phyloP scores from a whole-genome alignment of 2,113 vertebrate genomes.

The Pontoporia blainvillei region DNA sequence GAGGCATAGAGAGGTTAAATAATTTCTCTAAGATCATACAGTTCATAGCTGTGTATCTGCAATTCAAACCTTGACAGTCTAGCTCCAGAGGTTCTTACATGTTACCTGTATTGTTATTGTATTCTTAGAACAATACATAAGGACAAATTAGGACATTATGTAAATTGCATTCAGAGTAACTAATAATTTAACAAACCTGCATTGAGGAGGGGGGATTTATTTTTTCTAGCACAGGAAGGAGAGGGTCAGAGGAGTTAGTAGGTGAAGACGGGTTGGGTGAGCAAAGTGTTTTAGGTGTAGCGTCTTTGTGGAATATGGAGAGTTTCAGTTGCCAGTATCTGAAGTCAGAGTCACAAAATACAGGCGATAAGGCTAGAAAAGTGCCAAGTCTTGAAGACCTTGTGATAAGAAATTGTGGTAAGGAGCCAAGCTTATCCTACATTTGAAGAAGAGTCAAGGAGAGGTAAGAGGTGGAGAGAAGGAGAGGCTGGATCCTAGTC shows the following conservation, averaged over 20 bases:
- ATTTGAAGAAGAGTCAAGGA: not conserved
- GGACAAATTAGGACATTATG: not conserved
- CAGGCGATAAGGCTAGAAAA: not conserved
- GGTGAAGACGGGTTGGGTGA: not conserved
- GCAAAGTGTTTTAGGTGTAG: not conserved
- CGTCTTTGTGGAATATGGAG: not conserved
- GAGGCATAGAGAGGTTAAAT: not conserved
- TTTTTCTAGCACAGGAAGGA: not conserved
- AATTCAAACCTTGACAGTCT: not conserved
- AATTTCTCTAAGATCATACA: not conserved
- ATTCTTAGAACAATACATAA: not conserved
- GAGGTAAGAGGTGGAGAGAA: not conserved
- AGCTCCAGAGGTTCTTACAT: not conserved
- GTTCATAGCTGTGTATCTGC: not conserved
- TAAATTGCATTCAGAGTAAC: not conserved
- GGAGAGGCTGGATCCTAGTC: not conserved
- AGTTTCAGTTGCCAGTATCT: not conserved
- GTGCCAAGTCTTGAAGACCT: not conserved
- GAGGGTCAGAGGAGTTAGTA: not conserved
- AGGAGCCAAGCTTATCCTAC: not conserved
- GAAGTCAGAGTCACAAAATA: not conserved
- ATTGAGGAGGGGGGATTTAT: not conserved
- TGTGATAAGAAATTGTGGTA: not conserved
- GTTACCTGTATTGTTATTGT: not conserved
- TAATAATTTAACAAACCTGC: not conserved